These are phyloP conservation scores for Siphamia tubifer DNA, from an alignment of 2,113 vertebrate species.

Conservation along the genomic window DNA sequence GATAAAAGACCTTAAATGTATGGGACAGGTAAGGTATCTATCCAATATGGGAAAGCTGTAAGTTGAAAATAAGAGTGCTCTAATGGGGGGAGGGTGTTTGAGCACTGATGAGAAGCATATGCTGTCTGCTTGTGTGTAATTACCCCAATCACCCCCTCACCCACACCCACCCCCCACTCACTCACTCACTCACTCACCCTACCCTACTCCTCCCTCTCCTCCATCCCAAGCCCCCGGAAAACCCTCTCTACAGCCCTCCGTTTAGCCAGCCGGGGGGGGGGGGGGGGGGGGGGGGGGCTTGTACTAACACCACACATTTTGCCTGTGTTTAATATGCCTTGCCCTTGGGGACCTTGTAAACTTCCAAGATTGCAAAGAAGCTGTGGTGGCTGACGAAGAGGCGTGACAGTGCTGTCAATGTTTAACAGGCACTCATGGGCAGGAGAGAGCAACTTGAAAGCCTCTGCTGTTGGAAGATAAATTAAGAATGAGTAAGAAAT, in stretches of 20 bases:
- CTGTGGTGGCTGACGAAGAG: conserved; percentile 53
- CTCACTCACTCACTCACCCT: neutral
- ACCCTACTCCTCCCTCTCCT: conserved; percentile 35
- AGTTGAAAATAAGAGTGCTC: conserved; percentile 72
- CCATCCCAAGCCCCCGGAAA: conserved; percentile 54
- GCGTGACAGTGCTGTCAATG: conserved; percentile 57
- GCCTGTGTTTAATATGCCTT: conserved; percentile 66
- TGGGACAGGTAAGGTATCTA: conserved; percentile 53
- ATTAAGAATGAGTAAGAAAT: conserved; percentile 17
- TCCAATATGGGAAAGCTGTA: conserved; percentile 47
- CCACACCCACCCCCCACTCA: neutral
- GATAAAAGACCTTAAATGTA: neutral
- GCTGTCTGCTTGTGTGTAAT: conserved; percentile 81
- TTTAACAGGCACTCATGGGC: conserved; percentile 46
- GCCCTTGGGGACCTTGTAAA: conserved; percentile 71
- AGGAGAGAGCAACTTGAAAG: conserved; percentile 47
- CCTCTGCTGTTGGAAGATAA: conserved; percentile 6
- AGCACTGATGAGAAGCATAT: conserved; percentile 83
- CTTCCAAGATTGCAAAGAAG: conserved; percentile 55
- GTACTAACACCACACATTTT: conserved; percentile 58
- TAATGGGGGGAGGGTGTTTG: conserved; percentile 70
- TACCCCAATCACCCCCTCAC: conserved; percentile 74
- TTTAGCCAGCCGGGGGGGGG: conserved; percentile 26
- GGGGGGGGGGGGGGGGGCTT: conserved; percentile 25
- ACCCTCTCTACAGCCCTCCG: conserved; percentile 49